These are phyloP conservation scores for Papilio helenus DNA, from an alignment of 1,140 invertebrate species.

Conservation along the genomic window DNA sequence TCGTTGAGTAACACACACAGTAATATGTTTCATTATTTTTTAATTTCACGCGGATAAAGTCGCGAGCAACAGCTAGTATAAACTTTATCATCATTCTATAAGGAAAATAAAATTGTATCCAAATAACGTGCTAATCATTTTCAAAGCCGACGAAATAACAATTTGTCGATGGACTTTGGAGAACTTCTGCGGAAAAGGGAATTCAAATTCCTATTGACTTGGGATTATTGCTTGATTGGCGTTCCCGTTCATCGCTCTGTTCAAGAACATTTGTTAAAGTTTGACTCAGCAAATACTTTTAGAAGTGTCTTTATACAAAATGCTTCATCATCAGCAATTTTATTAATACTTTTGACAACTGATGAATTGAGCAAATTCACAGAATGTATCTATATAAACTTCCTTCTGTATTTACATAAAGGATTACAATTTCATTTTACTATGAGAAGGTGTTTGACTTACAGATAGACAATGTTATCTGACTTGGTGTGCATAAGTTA, in stretches of 20 bases:
- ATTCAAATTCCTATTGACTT: constrained; percentile 18
- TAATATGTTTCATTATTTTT: too few relatives aligned
- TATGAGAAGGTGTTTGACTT: too few relatives aligned
- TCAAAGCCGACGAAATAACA: not conserved
- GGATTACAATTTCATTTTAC: too few relatives aligned
- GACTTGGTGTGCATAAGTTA: too few relatives aligned
- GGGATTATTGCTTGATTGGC: constrained; percentile 24
- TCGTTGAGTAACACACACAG: too few relatives aligned
- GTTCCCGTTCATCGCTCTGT: not conserved
- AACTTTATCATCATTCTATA: not conserved
- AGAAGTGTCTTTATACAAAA: not conserved
- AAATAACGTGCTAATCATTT: not conserved
- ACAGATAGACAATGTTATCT: too few relatives aligned
- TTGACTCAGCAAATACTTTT: not conserved
- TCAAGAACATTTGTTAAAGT: not conserved
- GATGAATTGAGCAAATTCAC: not conserved
- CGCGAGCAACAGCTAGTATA: too few relatives aligned
- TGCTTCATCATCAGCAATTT: not conserved
- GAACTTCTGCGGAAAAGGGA: not conserved
- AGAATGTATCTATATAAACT: too few relatives aligned
- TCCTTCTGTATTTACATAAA: too few relatives aligned
- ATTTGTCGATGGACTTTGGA: constrained; percentile 9
- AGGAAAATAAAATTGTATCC: not conserved
- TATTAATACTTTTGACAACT: too few relatives aligned
- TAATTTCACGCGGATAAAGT: too few relatives aligned